A percentile compares a stretch with the other conserved stretches of the same genome.
These are phyloP conservation scores for Leucophora obtusa DNA, from an alignment of 2,888 invertebrate species.

Conservation along the genomic window DNA sequence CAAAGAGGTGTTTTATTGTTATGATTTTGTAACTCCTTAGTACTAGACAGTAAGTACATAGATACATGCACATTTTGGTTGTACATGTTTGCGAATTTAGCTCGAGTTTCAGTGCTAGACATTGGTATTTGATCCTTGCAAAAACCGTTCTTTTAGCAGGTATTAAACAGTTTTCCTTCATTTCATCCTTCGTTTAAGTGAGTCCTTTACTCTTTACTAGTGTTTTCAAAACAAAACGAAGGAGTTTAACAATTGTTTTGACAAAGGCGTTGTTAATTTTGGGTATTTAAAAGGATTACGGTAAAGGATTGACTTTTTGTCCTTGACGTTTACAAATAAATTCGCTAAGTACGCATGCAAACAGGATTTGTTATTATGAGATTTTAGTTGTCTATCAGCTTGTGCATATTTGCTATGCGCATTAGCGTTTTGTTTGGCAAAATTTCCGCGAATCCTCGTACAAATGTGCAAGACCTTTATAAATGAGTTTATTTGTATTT, in stretches of 20 bases:
- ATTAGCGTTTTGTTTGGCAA: conserved; percentile 15
- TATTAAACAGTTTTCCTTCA: conserved; percentile 18
- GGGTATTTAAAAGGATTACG: conserved; percentile 78
- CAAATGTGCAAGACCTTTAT: conserved; percentile 15
- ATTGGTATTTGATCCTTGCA: conserved; percentile 39
- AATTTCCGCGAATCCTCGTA: conserved; percentile 39
- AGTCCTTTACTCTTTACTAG: conserved; percentile 68
- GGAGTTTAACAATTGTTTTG: conserved; percentile 71
- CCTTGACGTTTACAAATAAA: conserved; percentile 69
- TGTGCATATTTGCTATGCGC: conserved; percentile 15
- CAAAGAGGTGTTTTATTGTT: conserved; percentile 75
- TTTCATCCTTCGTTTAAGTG: conserved; percentile 55
- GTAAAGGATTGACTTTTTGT: conserved; percentile 77
- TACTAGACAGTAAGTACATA: conserved; percentile 7
- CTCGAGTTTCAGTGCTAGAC: conserved; percentile 25
- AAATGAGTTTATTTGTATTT: conserved; percentile 11
- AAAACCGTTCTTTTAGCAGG: conserved; percentile 35
- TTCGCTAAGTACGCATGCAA: conserved; percentile 30
- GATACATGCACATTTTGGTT: conserved; percentile 41
- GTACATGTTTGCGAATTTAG: conserved; percentile 54
- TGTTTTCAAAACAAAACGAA: conserved; percentile 65
- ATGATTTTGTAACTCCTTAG: conserved; percentile 74
- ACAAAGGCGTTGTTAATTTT: conserved; percentile 77
- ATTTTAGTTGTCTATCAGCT: background rate
- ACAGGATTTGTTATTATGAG: background rate